Conservation (phyloP, 2,888 invertebrate species). For the Orchesellides sinensis region DNA sequence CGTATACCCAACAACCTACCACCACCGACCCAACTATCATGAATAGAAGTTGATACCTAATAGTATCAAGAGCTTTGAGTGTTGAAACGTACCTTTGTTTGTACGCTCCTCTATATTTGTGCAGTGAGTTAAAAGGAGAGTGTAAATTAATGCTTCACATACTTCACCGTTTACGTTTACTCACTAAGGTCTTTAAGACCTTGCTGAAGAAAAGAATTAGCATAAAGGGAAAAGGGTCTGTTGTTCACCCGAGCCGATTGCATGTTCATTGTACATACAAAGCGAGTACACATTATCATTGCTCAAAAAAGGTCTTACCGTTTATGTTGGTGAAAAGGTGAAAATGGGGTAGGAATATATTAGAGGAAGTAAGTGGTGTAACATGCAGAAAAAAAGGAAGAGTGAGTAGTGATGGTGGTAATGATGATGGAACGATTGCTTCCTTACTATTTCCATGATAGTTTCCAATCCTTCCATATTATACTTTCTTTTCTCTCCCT, state of each 20-base stretch:
- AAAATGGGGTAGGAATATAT: background rate
- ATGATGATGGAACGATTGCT: constrained; percentile 58
- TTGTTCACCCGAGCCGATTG: background rate
- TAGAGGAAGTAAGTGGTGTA: background rate
- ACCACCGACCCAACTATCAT: no score
- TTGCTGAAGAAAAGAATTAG: constrained; percentile 14
- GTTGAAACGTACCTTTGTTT: no score
- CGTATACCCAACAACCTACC: no score
- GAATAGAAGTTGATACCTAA: no score
- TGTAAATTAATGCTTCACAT: no score
- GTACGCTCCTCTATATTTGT: no score
- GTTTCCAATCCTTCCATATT: constrained; percentile 1
- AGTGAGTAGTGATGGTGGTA: constrained; percentile 27
- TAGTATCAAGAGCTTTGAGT: no score
- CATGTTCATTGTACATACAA: constrained; percentile 27
- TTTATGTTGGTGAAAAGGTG: background rate
- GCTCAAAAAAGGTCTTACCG: background rate
- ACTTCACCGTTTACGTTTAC: background rate
- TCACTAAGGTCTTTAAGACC: no score
- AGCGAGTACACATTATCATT: constrained; percentile 33
- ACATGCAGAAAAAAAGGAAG: constrained; percentile 1
- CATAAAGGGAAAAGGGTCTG: background rate
- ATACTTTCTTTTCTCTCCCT: background rate
- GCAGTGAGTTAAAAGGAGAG: no score
- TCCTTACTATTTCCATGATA: constrained; percentile 11